These are phyloP conservation scores for Eupeodes latifasciatus DNA, from an alignment of 2,888 invertebrate genomes.

Conservation along the genomic window DNA sequence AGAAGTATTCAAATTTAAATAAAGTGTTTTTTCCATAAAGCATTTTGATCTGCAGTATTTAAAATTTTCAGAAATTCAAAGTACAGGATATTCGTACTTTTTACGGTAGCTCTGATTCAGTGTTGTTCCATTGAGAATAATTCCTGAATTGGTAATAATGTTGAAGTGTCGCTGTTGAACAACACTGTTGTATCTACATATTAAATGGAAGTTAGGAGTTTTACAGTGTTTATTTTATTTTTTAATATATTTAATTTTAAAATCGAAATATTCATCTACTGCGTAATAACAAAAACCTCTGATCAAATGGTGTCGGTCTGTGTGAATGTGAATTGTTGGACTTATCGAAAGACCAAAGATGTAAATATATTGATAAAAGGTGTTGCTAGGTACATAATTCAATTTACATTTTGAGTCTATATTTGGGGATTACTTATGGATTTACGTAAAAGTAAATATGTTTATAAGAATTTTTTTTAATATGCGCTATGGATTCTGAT, in stretches of 20 bases:
- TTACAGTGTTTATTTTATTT: constrained; percentile 57
- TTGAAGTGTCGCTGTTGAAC: constrained; percentile 64
- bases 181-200: neutral
- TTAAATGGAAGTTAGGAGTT: constrained; percentile 25
- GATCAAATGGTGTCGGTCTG: neutral
- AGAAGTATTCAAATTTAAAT: no score
- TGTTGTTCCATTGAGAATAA: constrained; percentile 22
- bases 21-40: no score
- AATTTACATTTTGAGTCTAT: neutral
- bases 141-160: constrained; percentile 63
- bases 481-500: no score
- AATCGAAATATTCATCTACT: constrained; percentile 3
- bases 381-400: no score
- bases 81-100: neutral
- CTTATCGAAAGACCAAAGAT: no score
- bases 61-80: no score
- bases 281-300: neutral
- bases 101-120: neutral
- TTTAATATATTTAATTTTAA: constrained; percentile 58
- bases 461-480: no score
- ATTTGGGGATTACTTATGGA: neutral
- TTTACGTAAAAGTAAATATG: neutral
- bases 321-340: no score
- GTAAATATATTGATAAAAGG: no score
- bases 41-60: no score